A percentile compares a stretch with the other conserved stretches of the same genome.
phyloP scores from a whole-genome alignment of 2,113 vertebrate species.

The Cheilinus undulatus region DNA sequence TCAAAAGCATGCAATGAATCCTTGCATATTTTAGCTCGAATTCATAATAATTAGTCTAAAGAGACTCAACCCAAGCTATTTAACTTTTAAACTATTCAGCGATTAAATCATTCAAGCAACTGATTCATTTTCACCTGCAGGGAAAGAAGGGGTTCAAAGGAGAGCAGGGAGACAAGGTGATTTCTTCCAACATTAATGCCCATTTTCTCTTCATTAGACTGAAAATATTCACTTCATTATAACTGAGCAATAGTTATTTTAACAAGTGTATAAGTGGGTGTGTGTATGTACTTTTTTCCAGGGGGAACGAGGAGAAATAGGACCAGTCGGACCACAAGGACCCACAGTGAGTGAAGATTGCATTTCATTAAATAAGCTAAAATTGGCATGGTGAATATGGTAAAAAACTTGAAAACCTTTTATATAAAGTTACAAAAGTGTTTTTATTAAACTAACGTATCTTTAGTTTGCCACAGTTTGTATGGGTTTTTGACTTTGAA shows the following conservation, averaged over 20 bases:
- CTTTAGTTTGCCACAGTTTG: too few species aligned
- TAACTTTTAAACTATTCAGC: constrained; percentile 5
- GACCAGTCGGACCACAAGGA: constrained; percentile 78
- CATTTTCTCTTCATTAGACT: constrained; percentile 6
- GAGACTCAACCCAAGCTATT: constrained; percentile 6
- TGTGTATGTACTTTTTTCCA: constrained; percentile 45
- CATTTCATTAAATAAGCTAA: too few species aligned
- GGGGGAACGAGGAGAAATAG: constrained; percentile 82
- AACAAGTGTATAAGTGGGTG: background rate
- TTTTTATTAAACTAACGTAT: too few species aligned
- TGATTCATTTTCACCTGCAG: constrained; percentile 73
- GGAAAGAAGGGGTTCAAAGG: constrained; percentile 88
- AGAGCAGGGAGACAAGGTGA: constrained; percentile 87
- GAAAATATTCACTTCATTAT: constrained; percentile 1
- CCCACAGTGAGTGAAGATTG: constrained; percentile 73
- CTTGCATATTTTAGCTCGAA: constrained; percentile 29
- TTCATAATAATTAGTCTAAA: constrained; percentile 28
- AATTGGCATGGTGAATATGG: too few species aligned
- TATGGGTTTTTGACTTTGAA: too few species aligned
- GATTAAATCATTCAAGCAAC: constrained; percentile 31
- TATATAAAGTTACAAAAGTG: too few species aligned
- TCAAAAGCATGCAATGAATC: constrained; percentile 11
- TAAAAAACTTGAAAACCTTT: too few species aligned
- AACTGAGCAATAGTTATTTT: background rate
- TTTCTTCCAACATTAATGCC: constrained; percentile 24